phyloP scores from a whole-genome alignment of 2,113 vertebrate genomes.

The Indri indri region DNA sequence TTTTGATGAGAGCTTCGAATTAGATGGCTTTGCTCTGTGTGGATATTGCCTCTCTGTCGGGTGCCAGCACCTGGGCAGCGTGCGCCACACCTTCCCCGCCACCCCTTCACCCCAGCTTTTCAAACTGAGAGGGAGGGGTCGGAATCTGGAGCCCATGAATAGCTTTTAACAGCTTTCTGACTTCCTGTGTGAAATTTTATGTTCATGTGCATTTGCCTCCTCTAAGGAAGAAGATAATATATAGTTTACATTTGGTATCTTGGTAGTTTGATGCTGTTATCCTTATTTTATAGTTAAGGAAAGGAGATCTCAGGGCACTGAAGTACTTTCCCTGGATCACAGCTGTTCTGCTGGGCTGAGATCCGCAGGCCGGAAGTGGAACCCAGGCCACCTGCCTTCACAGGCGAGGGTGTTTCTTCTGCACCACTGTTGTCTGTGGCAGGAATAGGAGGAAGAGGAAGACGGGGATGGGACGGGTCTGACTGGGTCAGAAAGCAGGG shows the following conservation, averaged over 20 bases:
- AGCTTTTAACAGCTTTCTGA: background rate
- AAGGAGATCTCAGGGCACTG: background rate
- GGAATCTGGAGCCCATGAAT: background rate
- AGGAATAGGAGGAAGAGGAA: no score
- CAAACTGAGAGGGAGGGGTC: no score
- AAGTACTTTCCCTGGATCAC: background rate
- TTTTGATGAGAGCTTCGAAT: background rate
- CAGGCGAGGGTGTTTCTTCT: background rate
- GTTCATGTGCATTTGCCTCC: background rate
- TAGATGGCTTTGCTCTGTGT: background rate
- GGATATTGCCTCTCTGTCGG: rapidly evolving
- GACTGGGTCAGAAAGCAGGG: background rate
- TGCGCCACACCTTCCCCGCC: background rate
- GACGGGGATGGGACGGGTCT: rapidly evolving
- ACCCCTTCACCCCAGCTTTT: background rate
- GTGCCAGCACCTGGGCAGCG: no score
- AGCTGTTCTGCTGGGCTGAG: background rate
- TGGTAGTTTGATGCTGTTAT: background rate
- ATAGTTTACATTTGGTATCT: background rate
- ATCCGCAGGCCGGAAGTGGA: background rate
- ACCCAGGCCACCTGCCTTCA: background rate
- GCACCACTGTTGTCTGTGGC: background rate
- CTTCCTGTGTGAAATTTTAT: background rate
- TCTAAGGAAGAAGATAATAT: background rate
- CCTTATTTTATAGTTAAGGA: background rate